phyloP scores from a whole-genome alignment of 1,140 invertebrate genomes.

The Neomicropteryx cornuta region DNA sequence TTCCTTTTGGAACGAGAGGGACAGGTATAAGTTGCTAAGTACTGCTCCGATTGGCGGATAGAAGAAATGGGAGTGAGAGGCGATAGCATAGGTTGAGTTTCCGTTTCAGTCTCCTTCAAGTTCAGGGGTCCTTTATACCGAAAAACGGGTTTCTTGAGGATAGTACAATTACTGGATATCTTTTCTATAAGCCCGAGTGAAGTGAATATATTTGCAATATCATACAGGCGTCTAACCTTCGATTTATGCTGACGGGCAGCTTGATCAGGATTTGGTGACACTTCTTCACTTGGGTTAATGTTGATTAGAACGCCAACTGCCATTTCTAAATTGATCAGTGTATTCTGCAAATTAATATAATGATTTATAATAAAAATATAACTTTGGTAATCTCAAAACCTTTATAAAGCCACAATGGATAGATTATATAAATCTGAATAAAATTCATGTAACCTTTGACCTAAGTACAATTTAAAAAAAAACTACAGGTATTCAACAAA shows the following conservation, averaged over 20 bases:
- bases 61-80: constrained; percentile 28
- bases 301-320: constrained; percentile 53
- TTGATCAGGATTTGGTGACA: constrained; percentile 27
- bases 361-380: not conserved
- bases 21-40: constrained; percentile 25
- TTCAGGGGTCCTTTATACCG: constrained; percentile 51
- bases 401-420: not conserved
- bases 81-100: constrained; percentile 21
- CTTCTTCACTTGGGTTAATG: constrained; percentile 25
- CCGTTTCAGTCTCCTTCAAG: constrained; percentile 25
- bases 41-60: constrained; percentile 20
- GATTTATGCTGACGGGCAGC: constrained; percentile 43
- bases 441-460: too few species aligned
- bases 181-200: constrained; percentile 57
- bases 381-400: not conserved
- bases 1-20: constrained; percentile 34
- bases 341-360: constrained; percentile 40
- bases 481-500: too few species aligned
- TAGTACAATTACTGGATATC: constrained; percentile 30
- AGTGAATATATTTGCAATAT: constrained; percentile 63
- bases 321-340: constrained; percentile 55
- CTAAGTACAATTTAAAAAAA: too few species aligned
- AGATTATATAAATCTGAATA: too few species aligned
- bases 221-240: constrained; percentile 60
- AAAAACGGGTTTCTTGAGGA: constrained; percentile 56